Conservation (phyloP, 2,888 invertebrate genomes). For the Pachycephus smyrnensis region DNA sequence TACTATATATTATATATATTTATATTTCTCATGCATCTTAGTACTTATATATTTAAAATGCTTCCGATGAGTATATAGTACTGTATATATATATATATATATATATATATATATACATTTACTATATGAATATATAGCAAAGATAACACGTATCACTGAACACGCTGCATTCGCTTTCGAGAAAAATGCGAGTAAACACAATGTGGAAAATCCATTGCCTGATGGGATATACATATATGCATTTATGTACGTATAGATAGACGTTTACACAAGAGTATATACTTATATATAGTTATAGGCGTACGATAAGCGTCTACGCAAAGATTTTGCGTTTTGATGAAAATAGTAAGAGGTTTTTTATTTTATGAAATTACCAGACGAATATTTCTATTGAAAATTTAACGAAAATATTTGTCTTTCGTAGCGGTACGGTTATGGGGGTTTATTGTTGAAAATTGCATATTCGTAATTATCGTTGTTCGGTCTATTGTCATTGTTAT, state of each 20-base stretch:
- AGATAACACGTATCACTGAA: background rate
- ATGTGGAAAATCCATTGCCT: background rate
- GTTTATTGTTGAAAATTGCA: background rate
- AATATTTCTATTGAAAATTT: background rate
- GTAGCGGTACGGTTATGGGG: background rate
- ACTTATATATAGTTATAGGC: background rate
- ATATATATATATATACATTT: slow-evolving; percentile 30
- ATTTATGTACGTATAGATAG: background rate
- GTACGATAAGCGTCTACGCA: background rate
- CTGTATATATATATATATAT: slow-evolving; percentile 32
- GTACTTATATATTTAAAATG: too few species aligned
- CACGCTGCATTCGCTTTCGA: background rate
- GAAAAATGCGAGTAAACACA: background rate
- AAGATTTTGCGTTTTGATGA: background rate
- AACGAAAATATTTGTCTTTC: too few species aligned
- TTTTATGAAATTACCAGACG: background rate
- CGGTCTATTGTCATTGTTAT: too few species aligned
- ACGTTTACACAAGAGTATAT: background rate
- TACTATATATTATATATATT: background rate
- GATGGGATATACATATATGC: background rate
- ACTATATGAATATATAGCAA: background rate
- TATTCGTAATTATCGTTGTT: too few species aligned
- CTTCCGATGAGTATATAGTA: background rate
- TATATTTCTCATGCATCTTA: too few species aligned
- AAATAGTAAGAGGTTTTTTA: background rate